Percentiles rank a stretch among this genome's conserved stretches.
These are phyloP conservation scores for Lomographa bimaculata DNA, from an alignment of 2,888 invertebrate genomes.

Conservation along the genomic window DNA sequence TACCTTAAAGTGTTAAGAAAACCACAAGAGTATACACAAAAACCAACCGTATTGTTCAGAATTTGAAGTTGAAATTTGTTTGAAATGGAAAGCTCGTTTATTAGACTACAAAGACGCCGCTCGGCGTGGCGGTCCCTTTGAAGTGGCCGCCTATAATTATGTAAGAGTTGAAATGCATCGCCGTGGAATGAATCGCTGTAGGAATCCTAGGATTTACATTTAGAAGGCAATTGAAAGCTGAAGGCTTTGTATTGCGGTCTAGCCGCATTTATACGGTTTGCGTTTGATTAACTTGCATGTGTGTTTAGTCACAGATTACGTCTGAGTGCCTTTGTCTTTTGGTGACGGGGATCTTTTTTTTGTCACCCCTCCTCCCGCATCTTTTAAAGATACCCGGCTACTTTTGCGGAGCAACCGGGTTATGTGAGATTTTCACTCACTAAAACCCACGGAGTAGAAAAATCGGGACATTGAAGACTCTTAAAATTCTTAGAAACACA, in stretches of 20 bases:
- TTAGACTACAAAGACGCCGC: slow-evolving; percentile 79
- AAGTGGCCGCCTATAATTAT: slow-evolving; percentile 74
- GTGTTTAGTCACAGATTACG: no score
- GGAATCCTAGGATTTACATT: slow-evolving; percentile 57
- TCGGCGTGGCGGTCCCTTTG: slow-evolving; percentile 70
- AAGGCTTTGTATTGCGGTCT: slow-evolving; percentile 15
- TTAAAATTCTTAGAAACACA: no score
- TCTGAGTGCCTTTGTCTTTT: no score
- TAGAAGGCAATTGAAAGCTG: slow-evolving; percentile 32
- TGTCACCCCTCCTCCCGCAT: no score
- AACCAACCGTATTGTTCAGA: slow-evolving; percentile 13
- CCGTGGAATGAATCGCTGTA: slow-evolving; percentile 41
- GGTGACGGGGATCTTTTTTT: no score
- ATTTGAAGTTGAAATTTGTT: slow-evolving; percentile 32
- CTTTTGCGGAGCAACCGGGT: no score
- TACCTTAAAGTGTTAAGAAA: slow-evolving; percentile 80
- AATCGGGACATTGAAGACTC: no score
- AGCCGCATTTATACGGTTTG: no score
- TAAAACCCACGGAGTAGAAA: no score
- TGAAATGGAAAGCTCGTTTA: slow-evolving; percentile 57
- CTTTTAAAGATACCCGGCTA: no score
- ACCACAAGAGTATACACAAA: slow-evolving; percentile 27
- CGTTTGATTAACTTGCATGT: no score
- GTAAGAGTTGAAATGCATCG: slow-evolving; percentile 58
- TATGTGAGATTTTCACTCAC: no score